Conservation (phyloP, 2,113 vertebrate species). For the Rallus limicola region DNA sequence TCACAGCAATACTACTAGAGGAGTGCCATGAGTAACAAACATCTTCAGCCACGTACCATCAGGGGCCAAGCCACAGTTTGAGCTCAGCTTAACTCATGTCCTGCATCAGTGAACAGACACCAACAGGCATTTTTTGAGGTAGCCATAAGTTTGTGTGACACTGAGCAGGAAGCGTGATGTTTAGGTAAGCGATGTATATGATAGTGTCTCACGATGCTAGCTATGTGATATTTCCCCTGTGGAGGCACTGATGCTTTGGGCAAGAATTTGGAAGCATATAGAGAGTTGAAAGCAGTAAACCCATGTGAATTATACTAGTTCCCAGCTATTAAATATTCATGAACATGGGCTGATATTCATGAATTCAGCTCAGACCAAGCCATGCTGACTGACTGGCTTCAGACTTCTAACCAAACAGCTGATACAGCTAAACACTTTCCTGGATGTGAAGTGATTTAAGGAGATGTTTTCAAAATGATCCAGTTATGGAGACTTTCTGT, state of each 20-base stretch:
- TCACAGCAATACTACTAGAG: not conserved
- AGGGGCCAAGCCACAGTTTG: not conserved
- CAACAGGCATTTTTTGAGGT: not conserved
- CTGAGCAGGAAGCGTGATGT: not conserved
- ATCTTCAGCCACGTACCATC: not conserved
- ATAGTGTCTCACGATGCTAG: accelerated
- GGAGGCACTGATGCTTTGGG: not conserved
- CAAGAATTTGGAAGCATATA: not conserved
- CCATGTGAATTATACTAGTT: slow-evolving; percentile 17
- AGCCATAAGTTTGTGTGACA: not conserved
- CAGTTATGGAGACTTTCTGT: not conserved
- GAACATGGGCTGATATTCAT: not conserved
- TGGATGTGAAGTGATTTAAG: not conserved
- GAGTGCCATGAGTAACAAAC: not conserved
- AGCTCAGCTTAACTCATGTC: not conserved
- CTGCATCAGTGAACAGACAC: not conserved
- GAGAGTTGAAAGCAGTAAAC: not conserved
- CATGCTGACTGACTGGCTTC: not conserved
- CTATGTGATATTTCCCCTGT: not conserved
- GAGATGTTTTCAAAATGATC: slow-evolving; percentile 16
- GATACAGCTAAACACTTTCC: not conserved
- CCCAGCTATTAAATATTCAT: slow-evolving; percentile 12
- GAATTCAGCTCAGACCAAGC: not conserved
- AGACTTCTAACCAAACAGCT: not conserved
- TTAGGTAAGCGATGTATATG: not conserved